Evolutionary conservation across 2,888 invertebrate genomes (phyloP).

Genomic region (Ectemnius cavifrons): DNA sequence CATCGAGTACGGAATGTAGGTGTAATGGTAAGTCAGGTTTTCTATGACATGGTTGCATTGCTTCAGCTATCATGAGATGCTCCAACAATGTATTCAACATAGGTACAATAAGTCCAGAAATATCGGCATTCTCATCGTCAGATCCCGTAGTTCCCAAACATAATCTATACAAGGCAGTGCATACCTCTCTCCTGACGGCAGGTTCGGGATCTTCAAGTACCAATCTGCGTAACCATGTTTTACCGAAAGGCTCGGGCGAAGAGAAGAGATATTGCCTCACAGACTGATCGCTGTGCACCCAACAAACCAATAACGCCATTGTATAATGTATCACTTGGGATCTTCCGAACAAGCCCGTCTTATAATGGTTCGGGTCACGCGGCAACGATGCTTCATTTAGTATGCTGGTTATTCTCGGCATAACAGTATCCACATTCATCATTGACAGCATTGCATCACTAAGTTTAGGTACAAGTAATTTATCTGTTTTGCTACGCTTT

Average conservation of each 20-base stretch:
- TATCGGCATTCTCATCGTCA: constrained; percentile 77
- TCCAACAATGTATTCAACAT: constrained; percentile 89
- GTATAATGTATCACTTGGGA: constrained; percentile 94
- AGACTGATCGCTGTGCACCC: constrained; percentile 92
- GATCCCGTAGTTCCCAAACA: constrained; percentile 84
- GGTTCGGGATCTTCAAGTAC: constrained; percentile 96
- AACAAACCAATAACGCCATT: constrained; percentile 94
- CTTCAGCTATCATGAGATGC: constrained; percentile 90
- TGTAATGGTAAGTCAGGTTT: constrained; percentile 75
- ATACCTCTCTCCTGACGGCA: constrained; percentile 92
- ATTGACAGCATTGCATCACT: constrained; percentile 89
- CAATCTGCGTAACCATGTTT: constrained; percentile 88
- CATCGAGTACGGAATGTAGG: constrained; percentile 83
- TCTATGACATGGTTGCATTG: constrained; percentile 84
- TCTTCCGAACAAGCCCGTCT: constrained; percentile 95
- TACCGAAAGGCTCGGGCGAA: constrained; percentile 84
- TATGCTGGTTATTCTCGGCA: constrained; percentile 91
- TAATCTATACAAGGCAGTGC: constrained; percentile 93
- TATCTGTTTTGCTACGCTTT: constrained; percentile 80
- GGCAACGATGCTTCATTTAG: constrained; percentile 91
- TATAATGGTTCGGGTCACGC: constrained; percentile 89
- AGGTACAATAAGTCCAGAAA: constrained; percentile 85
- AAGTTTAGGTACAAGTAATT: constrained; percentile 84
- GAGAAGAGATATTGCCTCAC: constrained; percentile 88
- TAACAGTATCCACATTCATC: constrained; percentile 90